Conservation (phyloP, 2,797 vertebrate species). For the Clangula hyemalis region DNA sequence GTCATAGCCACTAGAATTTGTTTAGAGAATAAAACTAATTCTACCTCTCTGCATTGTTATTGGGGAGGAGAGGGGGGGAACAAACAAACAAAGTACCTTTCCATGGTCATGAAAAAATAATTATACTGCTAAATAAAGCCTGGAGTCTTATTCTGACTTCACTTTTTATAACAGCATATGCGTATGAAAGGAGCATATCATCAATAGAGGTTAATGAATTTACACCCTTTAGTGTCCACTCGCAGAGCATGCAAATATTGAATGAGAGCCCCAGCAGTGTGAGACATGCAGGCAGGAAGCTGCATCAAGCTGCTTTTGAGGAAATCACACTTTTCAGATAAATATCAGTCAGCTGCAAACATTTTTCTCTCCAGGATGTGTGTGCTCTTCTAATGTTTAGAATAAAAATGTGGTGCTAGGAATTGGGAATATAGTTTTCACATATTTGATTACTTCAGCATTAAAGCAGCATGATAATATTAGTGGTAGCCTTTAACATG, state of each 20-base stretch:
- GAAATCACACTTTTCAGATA: slow-evolving; percentile 61
- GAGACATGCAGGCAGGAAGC: neutral
- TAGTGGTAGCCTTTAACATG: slow-evolving; percentile 43
- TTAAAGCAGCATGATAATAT: slow-evolving; percentile 36
- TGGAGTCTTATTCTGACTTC: neutral
- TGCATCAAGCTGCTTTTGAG: slow-evolving; percentile 60
- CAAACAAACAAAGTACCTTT: neutral
- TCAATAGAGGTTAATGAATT: slow-evolving; percentile 41
- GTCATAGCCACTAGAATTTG: neutral
- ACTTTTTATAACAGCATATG: neutral
- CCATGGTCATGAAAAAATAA: neutral
- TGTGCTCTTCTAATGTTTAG: slow-evolving; percentile 25
- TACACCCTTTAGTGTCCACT: slow-evolving; percentile 45
- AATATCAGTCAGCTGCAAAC: slow-evolving; percentile 59
- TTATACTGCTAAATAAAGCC: neutral
- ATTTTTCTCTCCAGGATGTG: slow-evolving; percentile 55
- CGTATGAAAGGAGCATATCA: neutral
- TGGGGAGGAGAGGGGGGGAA: no score
- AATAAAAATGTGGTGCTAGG: slow-evolving; percentile 49
- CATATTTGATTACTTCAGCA: slow-evolving; percentile 30
- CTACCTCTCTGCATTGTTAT: neutral
- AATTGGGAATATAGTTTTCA: slow-evolving; percentile 41
- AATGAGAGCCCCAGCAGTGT: neutral
- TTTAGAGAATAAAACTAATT: neutral
- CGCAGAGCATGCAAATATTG: neutral